phyloP scores from a whole-genome alignment of 1,140 invertebrate genomes.

The Habropoda laboriosa region DNA sequence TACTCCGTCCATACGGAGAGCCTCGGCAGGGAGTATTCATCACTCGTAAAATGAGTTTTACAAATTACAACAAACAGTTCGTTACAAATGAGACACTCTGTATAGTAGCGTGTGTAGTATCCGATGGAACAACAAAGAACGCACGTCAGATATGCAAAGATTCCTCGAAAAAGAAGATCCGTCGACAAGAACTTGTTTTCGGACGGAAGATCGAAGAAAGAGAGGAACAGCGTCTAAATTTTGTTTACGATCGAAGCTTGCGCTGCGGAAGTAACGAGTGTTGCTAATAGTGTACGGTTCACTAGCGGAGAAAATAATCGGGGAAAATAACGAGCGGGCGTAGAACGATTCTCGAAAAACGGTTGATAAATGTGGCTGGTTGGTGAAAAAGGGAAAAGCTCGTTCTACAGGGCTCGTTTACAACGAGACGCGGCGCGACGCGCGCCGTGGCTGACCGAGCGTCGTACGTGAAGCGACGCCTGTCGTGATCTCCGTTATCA shows the following conservation, averaged over 20 bases:
- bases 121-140: too few relatives aligned
- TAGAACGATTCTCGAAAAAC: slow-evolving; percentile 27
- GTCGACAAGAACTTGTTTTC: too few relatives aligned
- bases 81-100: too few relatives aligned
- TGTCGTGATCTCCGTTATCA: slow-evolving; percentile 15
- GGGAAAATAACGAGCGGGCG: slow-evolving; percentile 23
- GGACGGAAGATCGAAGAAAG: too few relatives aligned
- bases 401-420: slow-evolving; percentile 25
- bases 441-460: not conserved
- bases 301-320: not conserved
- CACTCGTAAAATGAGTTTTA: too few relatives aligned
- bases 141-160: too few relatives aligned
- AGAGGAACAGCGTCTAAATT: not conserved
- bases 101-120: too few relatives aligned
- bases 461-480: slow-evolving; percentile 2
- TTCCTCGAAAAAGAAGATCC: too few relatives aligned
- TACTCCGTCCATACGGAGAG: too few relatives aligned
- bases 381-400: slow-evolving; percentile 9
- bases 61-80: too few relatives aligned
- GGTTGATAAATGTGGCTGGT: slow-evolving; percentile 29
- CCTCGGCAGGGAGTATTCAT: too few relatives aligned
- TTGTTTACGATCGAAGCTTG: not conserved
- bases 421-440: not conserved
- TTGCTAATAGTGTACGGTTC: not conserved
- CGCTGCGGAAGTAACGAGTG: not conserved